A percentile compares a stretch with the other conserved stretches of the same genome.
Conservation (phyloP, 2,797 vertebrate genomes). For the Enteromius argenteus region DNA sequence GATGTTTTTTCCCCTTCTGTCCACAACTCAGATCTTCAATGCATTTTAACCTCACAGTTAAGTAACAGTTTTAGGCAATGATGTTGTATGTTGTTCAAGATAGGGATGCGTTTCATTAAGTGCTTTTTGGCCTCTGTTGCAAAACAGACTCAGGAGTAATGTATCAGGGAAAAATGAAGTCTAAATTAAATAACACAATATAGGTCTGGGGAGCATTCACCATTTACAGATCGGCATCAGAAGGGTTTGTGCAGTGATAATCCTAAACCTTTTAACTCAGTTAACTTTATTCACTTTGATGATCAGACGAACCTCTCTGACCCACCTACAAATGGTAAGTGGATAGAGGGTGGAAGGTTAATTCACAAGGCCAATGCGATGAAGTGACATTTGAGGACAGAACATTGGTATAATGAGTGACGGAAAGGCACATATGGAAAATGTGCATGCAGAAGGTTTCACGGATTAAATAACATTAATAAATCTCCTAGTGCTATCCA, state of each 20-base stretch:
- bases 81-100: background rate
- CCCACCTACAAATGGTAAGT: slow-evolving; percentile 15
- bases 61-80: slow-evolving; percentile 1
- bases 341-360: background rate
- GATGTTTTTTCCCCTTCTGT: background rate
- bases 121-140: background rate
- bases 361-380: slow-evolving; percentile 10
- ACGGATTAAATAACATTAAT: background rate
- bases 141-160: background rate
- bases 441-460: background rate
- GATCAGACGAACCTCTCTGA: background rate
- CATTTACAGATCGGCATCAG: background rate
- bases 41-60: background rate
- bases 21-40: background rate
- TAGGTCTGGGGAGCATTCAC: background rate
- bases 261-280: slow-evolving; percentile 40
- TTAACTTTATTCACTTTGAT: slow-evolving; percentile 29
- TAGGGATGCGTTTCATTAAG: background rate
- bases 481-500: background rate
- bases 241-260: slow-evolving; percentile 3
- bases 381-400: slow-evolving; percentile 4
- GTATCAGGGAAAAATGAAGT: background rate
- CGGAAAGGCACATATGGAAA: background rate
- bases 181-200: background rate
- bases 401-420: background rate